Base-by-base conservation (phyloP, 1,140 invertebrate species). In the Trichomalopsis sarcophagae region DNA sequence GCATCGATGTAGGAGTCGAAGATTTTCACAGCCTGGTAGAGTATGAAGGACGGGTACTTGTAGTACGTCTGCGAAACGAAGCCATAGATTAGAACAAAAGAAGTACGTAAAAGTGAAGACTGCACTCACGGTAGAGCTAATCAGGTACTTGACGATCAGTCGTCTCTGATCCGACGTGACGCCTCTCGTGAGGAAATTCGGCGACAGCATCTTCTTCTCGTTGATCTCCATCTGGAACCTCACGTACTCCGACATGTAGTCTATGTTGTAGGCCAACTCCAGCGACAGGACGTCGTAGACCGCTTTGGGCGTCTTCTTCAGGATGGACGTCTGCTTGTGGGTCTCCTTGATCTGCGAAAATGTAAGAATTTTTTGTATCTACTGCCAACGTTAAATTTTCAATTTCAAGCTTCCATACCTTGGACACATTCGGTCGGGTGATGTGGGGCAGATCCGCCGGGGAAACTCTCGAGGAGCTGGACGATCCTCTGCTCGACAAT, bases 1-100 rank as follows among this genome's bases (percentile, higher is more conserved):
- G 14, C 40, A 10, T 89, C 88, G 44, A 90, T 85, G 55, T 82
- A 84, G 2, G 74, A 80, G 36, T 90, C 89, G 36, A 91, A 91
- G 44, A 91, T 33, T 66, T 88, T 91, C 3, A 90, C 81, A 1
- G 89, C 77, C 75, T 90, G 89, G 69, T 91, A 89, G 10, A 90
- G 36, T 2, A 90, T 75, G 11, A 80, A 79, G 0, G 88, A 89
- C 0, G 89, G 66, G 50, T 88, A 87, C 0, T 82, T 44, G 17
- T 81, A 86, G 23, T 89, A 88, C 36, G 71, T 69, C 90, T 90
- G 40, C 33, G 62, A 86, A 80, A 62, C 21, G n/a, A 17, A 17
- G 2, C 14, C 11, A 55, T 47, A 6, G 7, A 0, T 55, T 75
- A 36, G 21, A 44, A 33, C 4, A 44, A 47, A n/a, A n/a, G n/a